A percentile compares a stretch with the other conserved stretches of the same genome.
Conservation (phyloP, 2,888 invertebrate species). For the Noctua janthe region DNA sequence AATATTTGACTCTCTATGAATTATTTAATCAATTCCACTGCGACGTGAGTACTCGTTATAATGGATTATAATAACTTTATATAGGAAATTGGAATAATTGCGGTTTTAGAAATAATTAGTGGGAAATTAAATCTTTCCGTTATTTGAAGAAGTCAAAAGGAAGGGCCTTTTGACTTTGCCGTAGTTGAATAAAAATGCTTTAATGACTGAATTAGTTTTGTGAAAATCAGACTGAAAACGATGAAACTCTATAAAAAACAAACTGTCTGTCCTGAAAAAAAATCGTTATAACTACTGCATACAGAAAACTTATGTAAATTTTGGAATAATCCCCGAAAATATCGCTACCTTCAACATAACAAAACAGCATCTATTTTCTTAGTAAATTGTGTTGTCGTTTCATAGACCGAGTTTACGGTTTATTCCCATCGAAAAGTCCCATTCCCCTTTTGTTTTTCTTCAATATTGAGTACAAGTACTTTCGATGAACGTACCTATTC, state of each 20-base stretch:
- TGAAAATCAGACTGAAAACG: neutral
- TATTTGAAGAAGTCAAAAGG: neutral
- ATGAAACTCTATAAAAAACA: neutral
- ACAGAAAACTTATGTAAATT: neutral
- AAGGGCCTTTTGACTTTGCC: neutral
- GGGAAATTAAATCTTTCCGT: neutral
- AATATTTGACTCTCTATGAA: slow-evolving; percentile 58
- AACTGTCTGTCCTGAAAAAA: too few relatives aligned
- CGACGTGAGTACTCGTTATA: slow-evolving; percentile 6
- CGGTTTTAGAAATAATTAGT: neutral
- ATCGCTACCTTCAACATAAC: neutral
- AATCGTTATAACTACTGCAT: neutral
- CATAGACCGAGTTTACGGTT: slow-evolving; percentile 40
- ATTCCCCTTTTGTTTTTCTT: slow-evolving; percentile 49
- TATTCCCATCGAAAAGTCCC: slow-evolving; percentile 35
- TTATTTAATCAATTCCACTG: slow-evolving; percentile 39
- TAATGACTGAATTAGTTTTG: neutral
- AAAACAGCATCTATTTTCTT: slow-evolving; percentile 35
- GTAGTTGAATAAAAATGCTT: neutral
- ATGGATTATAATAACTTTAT: slow-evolving; percentile 45
- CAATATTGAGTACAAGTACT: slow-evolving; percentile 31
- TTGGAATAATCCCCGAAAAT: slow-evolving; percentile 12
- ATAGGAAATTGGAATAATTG: neutral
- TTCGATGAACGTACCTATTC: slow-evolving; percentile 29
- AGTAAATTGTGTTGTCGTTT: slow-evolving; percentile 52